These are phyloP conservation scores for Calidris pugnax DNA, from an alignment of 2,113 vertebrate species.

Conservation along the genomic window DNA sequence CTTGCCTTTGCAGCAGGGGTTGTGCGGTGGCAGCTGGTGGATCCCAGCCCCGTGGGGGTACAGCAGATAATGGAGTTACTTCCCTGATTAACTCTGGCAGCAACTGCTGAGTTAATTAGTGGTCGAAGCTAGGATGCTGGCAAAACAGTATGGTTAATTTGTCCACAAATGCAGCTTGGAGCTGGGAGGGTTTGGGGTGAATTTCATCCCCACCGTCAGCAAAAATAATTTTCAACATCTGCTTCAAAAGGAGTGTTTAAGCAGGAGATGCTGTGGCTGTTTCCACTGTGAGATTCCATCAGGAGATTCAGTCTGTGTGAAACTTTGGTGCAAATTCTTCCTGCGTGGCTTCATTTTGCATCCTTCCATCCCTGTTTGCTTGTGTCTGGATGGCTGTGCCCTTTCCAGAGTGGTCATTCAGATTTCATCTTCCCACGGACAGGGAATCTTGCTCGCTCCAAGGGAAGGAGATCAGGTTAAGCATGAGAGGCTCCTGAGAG, in stretches of 20 bases:
- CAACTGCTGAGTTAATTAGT: constrained; percentile 69
- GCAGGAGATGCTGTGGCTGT: background rate
- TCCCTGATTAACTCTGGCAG: constrained; percentile 52
- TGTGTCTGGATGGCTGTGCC: background rate
- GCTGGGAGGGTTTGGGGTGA: background rate
- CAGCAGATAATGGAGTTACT: background rate
- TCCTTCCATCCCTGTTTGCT: background rate
- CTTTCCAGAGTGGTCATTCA: background rate
- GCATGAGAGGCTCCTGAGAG: background rate
- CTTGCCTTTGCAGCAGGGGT: background rate
- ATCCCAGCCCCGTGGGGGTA: background rate
- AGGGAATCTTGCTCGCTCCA: background rate
- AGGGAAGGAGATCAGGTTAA: background rate
- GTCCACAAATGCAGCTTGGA: background rate
- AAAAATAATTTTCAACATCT: background rate
- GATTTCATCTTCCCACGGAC: background rate
- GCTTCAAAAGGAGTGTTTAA: background rate
- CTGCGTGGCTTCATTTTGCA: background rate
- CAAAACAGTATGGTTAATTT: constrained; percentile 8
- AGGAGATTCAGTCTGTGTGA: background rate
- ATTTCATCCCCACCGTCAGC: background rate
- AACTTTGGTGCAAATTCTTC: background rate
- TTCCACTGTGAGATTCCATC: background rate
- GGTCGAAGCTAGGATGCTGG: background rate
- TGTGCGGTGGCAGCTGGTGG: constrained; percentile 15